Percentiles rank a stretch among this genome's conserved stretches.
phyloP scores from a whole-genome alignment of 2,113 vertebrate genomes.

The Pseudonaja textilis region DNA sequence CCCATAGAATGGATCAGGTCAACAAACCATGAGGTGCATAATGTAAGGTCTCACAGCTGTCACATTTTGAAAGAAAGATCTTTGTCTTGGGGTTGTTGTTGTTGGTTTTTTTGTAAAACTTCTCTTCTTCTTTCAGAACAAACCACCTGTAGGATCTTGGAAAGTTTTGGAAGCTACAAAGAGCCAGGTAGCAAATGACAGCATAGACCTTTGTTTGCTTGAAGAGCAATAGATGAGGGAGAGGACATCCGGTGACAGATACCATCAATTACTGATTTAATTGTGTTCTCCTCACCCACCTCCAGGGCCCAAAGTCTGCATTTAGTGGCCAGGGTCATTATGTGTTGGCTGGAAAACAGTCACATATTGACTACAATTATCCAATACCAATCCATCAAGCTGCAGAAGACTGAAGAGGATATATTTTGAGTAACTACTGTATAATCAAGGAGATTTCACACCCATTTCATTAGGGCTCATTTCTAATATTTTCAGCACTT shows the following conservation, averaged over 20 bases:
- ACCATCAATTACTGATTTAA: background rate
- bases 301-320: background rate
- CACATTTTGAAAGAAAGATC: background rate
- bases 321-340: background rate
- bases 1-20: too few species aligned
- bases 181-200: background rate
- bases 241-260: background rate
- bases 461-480: background rate
- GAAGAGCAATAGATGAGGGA: background rate
- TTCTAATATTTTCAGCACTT: background rate
- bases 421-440: background rate
- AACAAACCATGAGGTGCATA: background rate
- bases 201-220: background rate
- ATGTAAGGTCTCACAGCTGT: background rate
- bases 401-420: background rate
- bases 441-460: background rate
- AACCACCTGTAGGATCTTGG: background rate
- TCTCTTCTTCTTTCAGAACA: background rate
- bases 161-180: background rate
- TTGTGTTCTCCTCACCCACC: background rate
- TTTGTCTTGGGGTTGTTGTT: background rate
- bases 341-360: background rate
- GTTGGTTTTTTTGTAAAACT: background rate
- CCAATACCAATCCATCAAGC: background rate
- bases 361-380: slow-evolving; percentile 11